phyloP scores from a whole-genome alignment of 2,113 vertebrate species.

The Telmatochromis sp. region DNA sequence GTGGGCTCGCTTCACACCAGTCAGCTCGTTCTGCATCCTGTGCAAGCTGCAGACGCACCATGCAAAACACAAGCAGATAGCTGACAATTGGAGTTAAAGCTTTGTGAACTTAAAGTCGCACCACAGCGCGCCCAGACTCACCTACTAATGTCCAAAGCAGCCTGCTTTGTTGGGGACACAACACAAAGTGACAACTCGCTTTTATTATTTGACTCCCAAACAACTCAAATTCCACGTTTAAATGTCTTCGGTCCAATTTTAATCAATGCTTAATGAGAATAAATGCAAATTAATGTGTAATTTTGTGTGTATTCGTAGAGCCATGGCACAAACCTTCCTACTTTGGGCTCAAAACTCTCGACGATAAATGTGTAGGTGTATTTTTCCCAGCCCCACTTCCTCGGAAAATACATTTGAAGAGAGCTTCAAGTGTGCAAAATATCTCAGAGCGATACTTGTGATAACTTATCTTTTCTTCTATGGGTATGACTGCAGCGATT shows the following conservation, averaged over 20 bases:
- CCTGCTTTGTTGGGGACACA: slow-evolving; percentile 2
- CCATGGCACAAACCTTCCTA: slow-evolving; percentile 1
- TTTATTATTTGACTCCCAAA: slow-evolving; percentile 32
- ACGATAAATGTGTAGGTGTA: slow-evolving; percentile 25
- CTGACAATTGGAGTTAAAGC: slow-evolving; percentile 67
- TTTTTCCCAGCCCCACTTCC: slow-evolving; percentile 37
- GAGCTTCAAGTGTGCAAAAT: slow-evolving; percentile 32
- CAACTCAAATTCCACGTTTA: slow-evolving; percentile 2
- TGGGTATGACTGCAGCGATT: slow-evolving; percentile 36
- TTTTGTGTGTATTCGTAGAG: neutral
- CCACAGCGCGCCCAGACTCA: slow-evolving; percentile 23
- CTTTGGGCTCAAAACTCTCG: slow-evolving; percentile 14
- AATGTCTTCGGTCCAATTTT: neutral
- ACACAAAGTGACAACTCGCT: slow-evolving; percentile 23
- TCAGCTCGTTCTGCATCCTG: slow-evolving; percentile 15
- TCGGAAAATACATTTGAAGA: slow-evolving; percentile 49
- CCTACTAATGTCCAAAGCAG: slow-evolving; percentile 11
- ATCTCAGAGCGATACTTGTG: slow-evolving; percentile 43
- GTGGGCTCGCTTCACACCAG: slow-evolving; percentile 43
- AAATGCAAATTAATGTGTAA: slow-evolving; percentile 14
- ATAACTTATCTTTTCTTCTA: slow-evolving; percentile 53
- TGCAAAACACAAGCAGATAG: slow-evolving; percentile 62
- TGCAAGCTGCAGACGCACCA: slow-evolving; percentile 30
- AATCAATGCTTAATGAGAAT: slow-evolving; percentile 6
- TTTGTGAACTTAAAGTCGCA: slow-evolving; percentile 33